Evolutionary conservation across 2,888 invertebrate species (phyloP).

Genomic region (Myopa testacea): DNA sequence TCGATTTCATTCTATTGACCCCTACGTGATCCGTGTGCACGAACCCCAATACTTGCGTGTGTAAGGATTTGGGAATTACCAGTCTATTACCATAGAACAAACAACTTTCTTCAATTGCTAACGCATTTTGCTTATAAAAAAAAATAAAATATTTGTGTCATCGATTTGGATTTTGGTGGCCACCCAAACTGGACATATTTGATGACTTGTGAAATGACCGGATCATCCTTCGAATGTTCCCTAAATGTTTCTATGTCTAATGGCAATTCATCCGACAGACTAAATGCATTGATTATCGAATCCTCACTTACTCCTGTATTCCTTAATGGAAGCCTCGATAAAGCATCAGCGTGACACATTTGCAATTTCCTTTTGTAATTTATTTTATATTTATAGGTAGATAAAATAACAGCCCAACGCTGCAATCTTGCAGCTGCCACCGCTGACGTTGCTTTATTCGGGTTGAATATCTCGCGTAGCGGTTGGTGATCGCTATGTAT

Average conservation of each 20-base stretch:
- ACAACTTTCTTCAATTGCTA: slow-evolving; percentile 28
- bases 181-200: slow-evolving; percentile 23
- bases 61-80: slow-evolving; percentile 20
- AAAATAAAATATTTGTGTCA: neutral
- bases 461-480: too few species aligned
- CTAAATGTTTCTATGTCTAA: too few species aligned
- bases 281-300: slow-evolving; percentile 29
- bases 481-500: too few species aligned
- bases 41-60: too few species aligned
- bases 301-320: slow-evolving; percentile 5
- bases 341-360: slow-evolving; percentile 29
- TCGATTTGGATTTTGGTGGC: slow-evolving; percentile 13
- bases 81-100: slow-evolving; percentile 36
- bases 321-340: slow-evolving; percentile 33
- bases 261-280: too few species aligned
- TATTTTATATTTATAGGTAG: too few species aligned
- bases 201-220: slow-evolving; percentile 14
- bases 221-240: neutral
- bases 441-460: neutral
- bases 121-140: slow-evolving; percentile 16
- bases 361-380: too few species aligned
- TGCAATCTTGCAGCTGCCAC: slow-evolving; percentile 33
- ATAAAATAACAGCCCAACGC: slow-evolving; percentile 31
- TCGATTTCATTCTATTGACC: slow-evolving; percentile 29
- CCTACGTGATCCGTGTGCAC: too few species aligned